phyloP scores from a whole-genome alignment of 2,113 vertebrate genomes.

The Hippocampus zosterae region DNA sequence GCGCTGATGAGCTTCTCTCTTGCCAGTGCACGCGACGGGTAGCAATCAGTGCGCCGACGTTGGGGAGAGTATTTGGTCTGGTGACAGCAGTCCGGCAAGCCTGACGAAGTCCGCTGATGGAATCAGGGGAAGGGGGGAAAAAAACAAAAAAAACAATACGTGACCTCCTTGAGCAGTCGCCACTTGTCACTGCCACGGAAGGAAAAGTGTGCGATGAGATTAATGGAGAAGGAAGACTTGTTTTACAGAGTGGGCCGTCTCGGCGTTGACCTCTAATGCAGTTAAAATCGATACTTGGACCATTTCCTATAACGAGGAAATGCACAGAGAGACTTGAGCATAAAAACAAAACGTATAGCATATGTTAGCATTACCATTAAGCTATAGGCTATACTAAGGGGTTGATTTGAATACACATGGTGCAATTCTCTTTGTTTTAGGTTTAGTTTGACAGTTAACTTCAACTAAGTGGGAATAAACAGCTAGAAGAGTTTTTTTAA shows the following conservation, averaged over 20 bases:
- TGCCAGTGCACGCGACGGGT: not conserved
- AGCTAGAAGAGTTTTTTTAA: too few relatives aligned
- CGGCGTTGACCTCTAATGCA: constrained; percentile 3
- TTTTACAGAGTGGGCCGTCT: not conserved
- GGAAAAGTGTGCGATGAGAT: constrained; percentile 2
- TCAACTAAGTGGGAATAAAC: too few relatives aligned
- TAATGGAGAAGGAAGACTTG: not conserved
- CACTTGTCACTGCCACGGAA: constrained; percentile 5
- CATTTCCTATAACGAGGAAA: not conserved
- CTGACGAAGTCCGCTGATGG: constrained; percentile 12
- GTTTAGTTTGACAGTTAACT: too few relatives aligned
- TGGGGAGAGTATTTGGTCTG: not conserved
- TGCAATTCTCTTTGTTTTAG: too few relatives aligned
- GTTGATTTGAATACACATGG: too few relatives aligned
- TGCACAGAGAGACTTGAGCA: too few relatives aligned
- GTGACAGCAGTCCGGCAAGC: constrained; percentile 12
- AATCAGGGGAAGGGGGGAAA: constrained; percentile 1
- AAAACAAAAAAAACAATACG: not conserved
- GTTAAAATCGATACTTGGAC: constrained; percentile 9
- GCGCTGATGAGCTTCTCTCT: not conserved
- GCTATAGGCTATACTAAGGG: too few relatives aligned
- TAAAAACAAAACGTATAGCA: too few relatives aligned
- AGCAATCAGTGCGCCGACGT: constrained; percentile 3
- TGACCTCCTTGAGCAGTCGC: constrained; percentile 14
- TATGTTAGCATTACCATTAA: too few relatives aligned